Conservation (phyloP, 2,113 vertebrate species). For the Nettapus auritus region DNA sequence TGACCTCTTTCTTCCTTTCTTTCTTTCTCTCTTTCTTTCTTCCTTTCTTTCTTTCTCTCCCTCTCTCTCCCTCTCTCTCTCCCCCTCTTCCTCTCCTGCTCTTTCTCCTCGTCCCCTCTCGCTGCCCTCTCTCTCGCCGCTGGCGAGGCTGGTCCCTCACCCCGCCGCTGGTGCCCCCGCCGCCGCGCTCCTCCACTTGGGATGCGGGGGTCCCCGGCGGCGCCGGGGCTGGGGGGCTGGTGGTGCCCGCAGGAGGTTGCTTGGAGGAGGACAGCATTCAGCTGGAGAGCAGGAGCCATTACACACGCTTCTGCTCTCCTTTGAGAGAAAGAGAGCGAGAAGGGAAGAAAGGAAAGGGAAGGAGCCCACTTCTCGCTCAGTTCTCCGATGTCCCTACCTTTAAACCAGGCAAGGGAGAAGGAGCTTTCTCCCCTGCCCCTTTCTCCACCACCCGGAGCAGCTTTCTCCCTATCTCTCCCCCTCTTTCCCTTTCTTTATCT, state of each 20-base stretch:
- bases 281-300: constrained; percentile 92
- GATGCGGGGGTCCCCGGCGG: constrained; percentile 76
- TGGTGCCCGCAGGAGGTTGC: constrained; percentile 73
- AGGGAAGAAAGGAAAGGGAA: constrained; percentile 67
- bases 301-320: constrained; percentile 84
- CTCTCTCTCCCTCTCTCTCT: not conserved
- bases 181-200: constrained; percentile 72
- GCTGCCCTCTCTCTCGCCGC: constrained; percentile 32
- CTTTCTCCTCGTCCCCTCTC: constrained; percentile 42
- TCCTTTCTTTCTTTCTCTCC: constrained; percentile 8
- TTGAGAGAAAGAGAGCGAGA: constrained; percentile 62
- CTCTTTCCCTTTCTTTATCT: constrained; percentile 83
- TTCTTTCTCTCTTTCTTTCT: constrained; percentile 1
- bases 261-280: constrained; percentile 80
- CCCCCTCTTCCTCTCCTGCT: constrained; percentile 7
- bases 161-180: constrained; percentile 66
- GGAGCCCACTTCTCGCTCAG: constrained; percentile 69
- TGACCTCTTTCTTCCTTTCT: constrained; percentile 79
- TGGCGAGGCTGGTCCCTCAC: constrained; percentile 71
- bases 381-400: constrained; percentile 71
- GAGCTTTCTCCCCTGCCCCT: constrained; percentile 17
- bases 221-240: constrained; percentile 64
- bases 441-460: constrained; percentile 59
- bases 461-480: constrained; percentile 35
- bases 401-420: constrained; percentile 46